Evolutionary conservation across 2,797 vertebrate genomes (phyloP), one percentile per base, ranked within the genome.

Genomic region (Coregonus ussuriensis): DNA sequence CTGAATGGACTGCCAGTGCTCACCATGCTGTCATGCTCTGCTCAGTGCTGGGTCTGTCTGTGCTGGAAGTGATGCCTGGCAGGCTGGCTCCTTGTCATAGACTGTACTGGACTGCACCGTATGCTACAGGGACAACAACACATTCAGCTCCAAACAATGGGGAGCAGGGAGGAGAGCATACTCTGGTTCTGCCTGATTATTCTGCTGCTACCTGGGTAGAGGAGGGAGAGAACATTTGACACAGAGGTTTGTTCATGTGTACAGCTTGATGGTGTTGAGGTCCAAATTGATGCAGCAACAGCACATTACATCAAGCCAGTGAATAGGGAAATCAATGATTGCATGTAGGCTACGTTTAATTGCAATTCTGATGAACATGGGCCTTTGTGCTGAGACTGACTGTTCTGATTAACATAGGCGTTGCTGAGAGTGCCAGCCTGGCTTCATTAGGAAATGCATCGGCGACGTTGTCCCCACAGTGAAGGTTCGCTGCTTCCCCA

Each of bases 141-240:
- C 89, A 93, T 93, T 93, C 84, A 92, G 83, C 21, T 77, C 41
- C 6, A 71, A 78, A 93, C 91, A 94, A 93, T 91, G 85, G 89
- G 79, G 79, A 85, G 83, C 86, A 88, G 84, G 82, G 80, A 74
- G 88, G 81, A 66, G 29, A 15, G 31, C 66, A 29, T 6, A 4
- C 37, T 21, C 37, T 21, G 16, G 21, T 15, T 67, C 74, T 65
- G 13, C 16, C 68, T 54, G 59, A 33, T 68, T 21, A 63, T 63
- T 29, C 21, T 25, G 21, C 66, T 15, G 66, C 41, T 47, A 9
- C 41, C 41, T 47, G 31, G 14, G 66, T 6, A 33, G 66, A 66
- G 25, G 29, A 5, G 14, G 29, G 13, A 16, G 66, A 33, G 66
- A 16, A 37, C 66, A 16, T 68, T 33, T 35, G 31, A 68, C 31